Evolutionary conservation across 2,888 invertebrate genomes (phyloP), one percentile per base, ranked within the genome.

Genomic region (Laspeyria flexula): DNA sequence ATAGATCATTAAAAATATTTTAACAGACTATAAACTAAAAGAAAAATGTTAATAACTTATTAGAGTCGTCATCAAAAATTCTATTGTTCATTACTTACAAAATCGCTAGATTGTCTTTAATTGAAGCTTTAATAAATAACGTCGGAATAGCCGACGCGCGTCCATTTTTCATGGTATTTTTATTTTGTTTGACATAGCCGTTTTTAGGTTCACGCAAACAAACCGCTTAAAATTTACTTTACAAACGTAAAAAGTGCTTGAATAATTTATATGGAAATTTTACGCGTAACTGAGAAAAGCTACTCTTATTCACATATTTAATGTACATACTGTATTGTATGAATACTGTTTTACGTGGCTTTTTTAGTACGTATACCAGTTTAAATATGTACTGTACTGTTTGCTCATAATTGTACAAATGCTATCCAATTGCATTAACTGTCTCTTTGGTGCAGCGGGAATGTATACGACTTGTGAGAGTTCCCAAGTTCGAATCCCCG

Each of bases 121-220:
- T 40, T 46, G 39, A 46, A 46, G 33, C 46, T 18, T 23, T 25
- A 39, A 39, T 33, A 31, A 40, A 46, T 46, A 40, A 46, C 39
- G 46, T 25, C 21, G 13, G 33, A 34, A 33, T 40, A 23, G 39
- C 27, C 39, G 25, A 39, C 46, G 13, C 25, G 16, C 46, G 23
- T 40, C 18, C 16, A 46, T 46, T 46, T 46, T 46, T 25, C 23
- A 25, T 33, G 33, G 25, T 46, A 46, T 40, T 40, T 38, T 46
- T 37, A 45, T 46, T 46, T 46, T 39, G 45, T 46, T 46, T 46
- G 39, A 40, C 39, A 40, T 46, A 31, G 39, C 31, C 33, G 31
- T 39, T 44, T 35, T 44, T 44, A 38, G 45, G 38, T 45, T 45
- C 45, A 45, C 37, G 44, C 38, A 45, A 45, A 39, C 39, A 45